Conservation (phyloP, 2,797 vertebrate genomes). For the Falco cherrug region DNA sequence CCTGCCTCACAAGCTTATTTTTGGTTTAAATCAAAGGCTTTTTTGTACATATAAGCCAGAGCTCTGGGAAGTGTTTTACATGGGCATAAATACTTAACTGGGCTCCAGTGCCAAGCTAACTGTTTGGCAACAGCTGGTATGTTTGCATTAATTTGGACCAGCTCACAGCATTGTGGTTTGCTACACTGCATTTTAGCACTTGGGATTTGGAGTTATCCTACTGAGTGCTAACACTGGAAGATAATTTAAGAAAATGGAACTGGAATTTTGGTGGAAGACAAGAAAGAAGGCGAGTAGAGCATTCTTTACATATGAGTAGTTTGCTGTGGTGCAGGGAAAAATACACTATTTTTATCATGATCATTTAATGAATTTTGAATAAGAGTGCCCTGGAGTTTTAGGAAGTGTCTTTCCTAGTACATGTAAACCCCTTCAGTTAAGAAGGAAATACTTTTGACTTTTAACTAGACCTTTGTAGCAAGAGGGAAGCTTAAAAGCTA, state of each 20-base stretch:
- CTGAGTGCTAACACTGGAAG: neutral
- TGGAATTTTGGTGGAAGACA: neutral
- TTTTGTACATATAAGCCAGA: neutral
- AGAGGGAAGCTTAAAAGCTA: neutral
- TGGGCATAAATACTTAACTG: neutral
- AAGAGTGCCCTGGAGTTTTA: neutral
- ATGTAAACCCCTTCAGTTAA: neutral
- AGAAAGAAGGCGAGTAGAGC: neutral
- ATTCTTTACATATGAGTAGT: neutral
- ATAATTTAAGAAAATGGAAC: neutral
- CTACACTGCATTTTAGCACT: neutral
- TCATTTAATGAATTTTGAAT: neutral
- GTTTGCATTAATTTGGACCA: neutral
- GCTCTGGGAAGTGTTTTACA: conserved; percentile 14
- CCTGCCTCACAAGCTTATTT: neutral
- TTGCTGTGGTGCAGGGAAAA: neutral
- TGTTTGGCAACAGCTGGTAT: conserved; percentile 4
- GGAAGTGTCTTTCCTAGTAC: neutral
- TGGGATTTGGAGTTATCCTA: neutral
- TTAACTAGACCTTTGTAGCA: neutral
- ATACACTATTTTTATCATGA: neutral
- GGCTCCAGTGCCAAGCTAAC: conserved; percentile 3
- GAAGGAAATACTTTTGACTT: neutral
- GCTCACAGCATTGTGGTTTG: neutral
- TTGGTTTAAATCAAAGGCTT: neutral